These are phyloP conservation scores for Cantharis lateralis DNA, from an alignment of 2,888 invertebrate genomes.

Conservation along the genomic window DNA sequence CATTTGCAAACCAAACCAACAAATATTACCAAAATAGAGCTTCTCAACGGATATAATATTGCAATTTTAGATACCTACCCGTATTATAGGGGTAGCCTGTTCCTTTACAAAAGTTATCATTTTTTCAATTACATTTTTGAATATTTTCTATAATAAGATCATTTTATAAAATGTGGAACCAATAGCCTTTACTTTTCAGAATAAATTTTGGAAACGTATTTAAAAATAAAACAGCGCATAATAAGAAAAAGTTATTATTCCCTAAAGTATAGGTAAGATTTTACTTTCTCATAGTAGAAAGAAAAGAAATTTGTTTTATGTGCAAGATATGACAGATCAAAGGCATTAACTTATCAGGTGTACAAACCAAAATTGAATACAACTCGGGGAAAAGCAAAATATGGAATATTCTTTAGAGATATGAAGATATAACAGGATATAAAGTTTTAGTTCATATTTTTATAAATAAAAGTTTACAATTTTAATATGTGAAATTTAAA, in stretches of 20 bases:
- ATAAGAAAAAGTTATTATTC: background rate
- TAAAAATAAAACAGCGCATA: background rate
- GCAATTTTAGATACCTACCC: no score
- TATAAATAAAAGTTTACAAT: background rate
- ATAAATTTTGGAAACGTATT: background rate
- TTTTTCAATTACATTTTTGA: no score
- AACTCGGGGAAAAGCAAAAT: background rate
- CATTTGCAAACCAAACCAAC: no score
- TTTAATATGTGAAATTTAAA: background rate
- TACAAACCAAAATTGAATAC: background rate
- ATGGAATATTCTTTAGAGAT: background rate
- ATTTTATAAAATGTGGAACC: background rate
- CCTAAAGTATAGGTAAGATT: background rate
- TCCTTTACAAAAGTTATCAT: no score
- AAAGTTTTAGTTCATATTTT: background rate
- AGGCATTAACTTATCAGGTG: background rate
- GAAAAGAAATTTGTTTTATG: background rate
- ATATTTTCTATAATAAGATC: background rate
- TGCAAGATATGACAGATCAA: background rate
- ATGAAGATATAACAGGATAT: background rate
- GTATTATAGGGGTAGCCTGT: no score
- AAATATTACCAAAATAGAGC: no score
- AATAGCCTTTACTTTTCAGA: background rate
- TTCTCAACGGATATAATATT: no score
- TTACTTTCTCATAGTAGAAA: background rate